These are phyloP conservation scores for Phylloscopus trochiloides DNA, from an alignment of 2,113 vertebrate species.

Conservation along the genomic window DNA sequence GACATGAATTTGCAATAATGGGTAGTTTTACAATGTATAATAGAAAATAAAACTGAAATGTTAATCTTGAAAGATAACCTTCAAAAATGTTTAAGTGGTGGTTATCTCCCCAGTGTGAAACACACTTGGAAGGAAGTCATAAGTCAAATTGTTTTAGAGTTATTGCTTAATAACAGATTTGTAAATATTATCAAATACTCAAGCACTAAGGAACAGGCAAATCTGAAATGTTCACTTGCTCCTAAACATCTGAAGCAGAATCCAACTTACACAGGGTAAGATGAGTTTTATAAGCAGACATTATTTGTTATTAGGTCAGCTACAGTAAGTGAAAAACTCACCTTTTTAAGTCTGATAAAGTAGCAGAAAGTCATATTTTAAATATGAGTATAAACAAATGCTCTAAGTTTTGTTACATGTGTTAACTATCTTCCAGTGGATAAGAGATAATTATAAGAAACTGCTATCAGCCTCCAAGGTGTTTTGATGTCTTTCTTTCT, in stretches of 20 bases:
- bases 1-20: neutral
- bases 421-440: neutral
- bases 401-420: neutral
- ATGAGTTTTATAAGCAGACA: neutral
- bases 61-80: neutral
- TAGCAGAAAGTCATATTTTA: neutral
- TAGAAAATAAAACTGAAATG: neutral
- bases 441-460: neutral
- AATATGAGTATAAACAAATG: neutral
- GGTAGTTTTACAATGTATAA: neutral
- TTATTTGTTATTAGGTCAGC: neutral
- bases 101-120: neutral
- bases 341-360: neutral
- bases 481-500: neutral
- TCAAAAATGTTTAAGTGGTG: neutral
- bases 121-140: neutral
- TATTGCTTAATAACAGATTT: neutral
- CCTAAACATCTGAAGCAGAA: neutral
- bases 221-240: neutral
- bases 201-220: neutral
- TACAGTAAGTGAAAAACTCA: neutral
- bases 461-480: neutral
- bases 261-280: neutral
- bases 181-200: neutral
- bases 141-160: neutral